A percentile compares a stretch with the other conserved stretches of the same genome.
phyloP scores from a whole-genome alignment of 2,113 vertebrate species.

The Varanus komodoensis region DNA sequence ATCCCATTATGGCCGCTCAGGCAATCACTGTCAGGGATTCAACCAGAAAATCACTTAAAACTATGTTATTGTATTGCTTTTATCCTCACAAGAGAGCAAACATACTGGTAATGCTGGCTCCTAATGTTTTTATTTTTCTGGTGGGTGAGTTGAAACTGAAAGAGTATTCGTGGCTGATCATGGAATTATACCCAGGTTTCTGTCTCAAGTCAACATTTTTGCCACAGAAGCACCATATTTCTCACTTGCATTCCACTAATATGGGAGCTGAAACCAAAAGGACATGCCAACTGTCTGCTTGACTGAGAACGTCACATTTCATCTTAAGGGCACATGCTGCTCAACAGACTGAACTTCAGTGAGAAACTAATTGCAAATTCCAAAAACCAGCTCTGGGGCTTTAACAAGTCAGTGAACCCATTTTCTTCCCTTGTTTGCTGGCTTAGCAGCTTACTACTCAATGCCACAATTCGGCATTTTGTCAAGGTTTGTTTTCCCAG shows the following conservation, averaged over 20 bases:
- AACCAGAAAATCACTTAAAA: background rate
- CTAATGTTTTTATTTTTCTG: background rate
- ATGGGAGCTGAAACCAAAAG: constrained; percentile 11
- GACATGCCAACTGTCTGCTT: constrained; percentile 14
- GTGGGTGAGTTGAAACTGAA: background rate
- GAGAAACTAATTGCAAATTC: constrained; percentile 61
- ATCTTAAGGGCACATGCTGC: constrained; percentile 51
- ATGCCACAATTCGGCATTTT: constrained; percentile 32
- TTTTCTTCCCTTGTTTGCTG: constrained; percentile 43
- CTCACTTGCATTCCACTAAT: background rate
- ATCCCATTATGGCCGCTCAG: background rate
- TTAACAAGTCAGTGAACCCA: constrained; percentile 26
- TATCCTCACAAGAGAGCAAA: background rate
- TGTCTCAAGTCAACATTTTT: background rate
- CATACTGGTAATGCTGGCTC: background rate
- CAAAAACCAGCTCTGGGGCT: constrained; percentile 45
- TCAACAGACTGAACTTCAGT: constrained; percentile 54
- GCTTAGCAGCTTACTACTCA: constrained; percentile 36
- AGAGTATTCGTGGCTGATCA: background rate
- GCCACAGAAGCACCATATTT: background rate
- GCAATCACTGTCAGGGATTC: background rate
- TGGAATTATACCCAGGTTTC: background rate
- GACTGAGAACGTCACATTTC: constrained; percentile 57
- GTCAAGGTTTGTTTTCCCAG: background rate
- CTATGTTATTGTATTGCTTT: background rate